Base-by-base conservation (phyloP, 2,113 vertebrate genomes). In the Hypanus sabinus region DNA sequence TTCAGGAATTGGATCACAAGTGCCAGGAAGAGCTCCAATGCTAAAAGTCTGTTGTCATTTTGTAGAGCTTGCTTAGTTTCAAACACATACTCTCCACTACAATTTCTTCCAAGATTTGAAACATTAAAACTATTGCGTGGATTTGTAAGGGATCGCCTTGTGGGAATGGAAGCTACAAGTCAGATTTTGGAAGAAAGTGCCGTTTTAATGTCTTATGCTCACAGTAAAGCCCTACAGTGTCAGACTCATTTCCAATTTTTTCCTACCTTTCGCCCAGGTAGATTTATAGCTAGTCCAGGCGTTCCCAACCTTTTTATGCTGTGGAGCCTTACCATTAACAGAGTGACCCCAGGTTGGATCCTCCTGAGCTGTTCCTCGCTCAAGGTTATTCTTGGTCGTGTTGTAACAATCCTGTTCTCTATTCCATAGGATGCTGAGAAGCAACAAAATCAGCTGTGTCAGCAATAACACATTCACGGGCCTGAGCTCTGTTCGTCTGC, bases 401-500 rank as follows among this genome's bases (percentile, higher is more conserved):
- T 83, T 55, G 65, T 75, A 87, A 38, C 30, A 62, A 20, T 57
- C 73, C 71, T 88, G 79, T 92, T 77, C 38, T 73, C 94, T 88
- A n/a, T 55, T 94, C 94, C 65, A 91, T 94, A 99, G 99, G 94
- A 99, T 99, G 99, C 95, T 99, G 95, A 97, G 99, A 95, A 99
- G 98, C 95, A 99, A 99, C 96, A 98, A 97, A 1, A 98, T 99
- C 95, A 98, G 97, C 97, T 99, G 99, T 95, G 98, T 99, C 94
- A 98, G 98, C 80, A 99, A 99, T 3, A 97, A 98, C 95, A 99
- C 98, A 95, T 99, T 99, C 94, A 98, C 97, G 0, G 99, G 99
- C 5, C 96, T 99, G 95, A 98, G 98, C 94, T 99, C 99, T 0
- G 98, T 99, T 20, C 98, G 99, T 46, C 95, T 99, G 94, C 97